phyloP scores from a whole-genome alignment of 92 coral and sea anemone genomes.

The Anthopleura xanthogrammica region DNA sequence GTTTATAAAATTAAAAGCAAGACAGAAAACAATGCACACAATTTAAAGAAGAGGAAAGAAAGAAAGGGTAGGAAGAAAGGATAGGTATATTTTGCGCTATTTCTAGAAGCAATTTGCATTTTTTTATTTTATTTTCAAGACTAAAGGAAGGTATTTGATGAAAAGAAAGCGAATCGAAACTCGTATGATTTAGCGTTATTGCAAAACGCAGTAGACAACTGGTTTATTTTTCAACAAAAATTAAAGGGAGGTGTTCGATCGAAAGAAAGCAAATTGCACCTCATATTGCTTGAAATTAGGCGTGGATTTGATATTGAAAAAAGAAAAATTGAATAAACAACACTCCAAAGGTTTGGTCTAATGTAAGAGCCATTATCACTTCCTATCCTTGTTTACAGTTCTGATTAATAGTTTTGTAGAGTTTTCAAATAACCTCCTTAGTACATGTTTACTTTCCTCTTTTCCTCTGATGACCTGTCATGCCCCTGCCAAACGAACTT shows the following conservation, averaged over 20 bases:
- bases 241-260: neutral
- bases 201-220: no score
- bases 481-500: neutral
- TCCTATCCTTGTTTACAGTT: neutral
- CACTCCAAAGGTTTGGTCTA: neutral
- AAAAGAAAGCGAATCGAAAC: no score
- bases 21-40: neutral
- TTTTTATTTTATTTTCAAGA: neutral
- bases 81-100: neutral
- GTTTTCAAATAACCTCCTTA: neutral
- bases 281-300: no score
- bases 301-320: no score
- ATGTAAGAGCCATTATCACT: neutral
- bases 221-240: no score
- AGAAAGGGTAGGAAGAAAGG: no score
- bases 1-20: no score
- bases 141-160: neutral
- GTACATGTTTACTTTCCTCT: neutral
- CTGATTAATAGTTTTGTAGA: neutral
- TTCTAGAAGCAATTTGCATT: no score
- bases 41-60: neutral
- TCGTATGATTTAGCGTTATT: no score
- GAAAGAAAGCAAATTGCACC: neutral
- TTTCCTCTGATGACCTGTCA: neutral
- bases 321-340: neutral